Evolutionary conservation across 2,888 invertebrate genomes (phyloP), one percentile per base, ranked within the genome.

Genomic region (Schizaphis graminum): DNA sequence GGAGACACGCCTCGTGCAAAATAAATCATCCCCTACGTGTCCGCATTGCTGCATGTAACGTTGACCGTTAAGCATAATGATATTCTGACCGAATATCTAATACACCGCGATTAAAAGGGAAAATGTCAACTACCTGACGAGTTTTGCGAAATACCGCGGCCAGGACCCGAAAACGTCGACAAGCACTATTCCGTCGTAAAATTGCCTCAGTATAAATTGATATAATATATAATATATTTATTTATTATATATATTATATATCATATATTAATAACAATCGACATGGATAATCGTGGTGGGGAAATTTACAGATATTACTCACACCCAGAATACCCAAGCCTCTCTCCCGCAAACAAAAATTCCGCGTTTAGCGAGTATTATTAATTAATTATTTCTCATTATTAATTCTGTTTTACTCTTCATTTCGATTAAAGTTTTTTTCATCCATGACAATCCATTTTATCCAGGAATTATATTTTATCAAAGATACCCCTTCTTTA

Each of bases 71-170:
- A 57, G 41, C 56, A 77, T 77, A 77, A 77, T 77, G 35, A 41
- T 56, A 56, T 41, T 89, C 26, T 56, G 41, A 89, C 89, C n/a
- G 35, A 35, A 41, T 41, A 41, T 56, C 41, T 56, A 56, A 89
- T 41, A 56, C 41, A 56, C 89, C 26, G 26, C 41, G 56, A 89
- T 89, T 56, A 89, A 89, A 89, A 28, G 89, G 56, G 41, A 89
- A 89, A 56, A 56, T 56, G 56, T 56, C 56, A 21, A 56, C 88
- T 53, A 88, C 53, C 53, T 88, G 21, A 49, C 56, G 56, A 56
- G 53, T 56, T 24, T 41, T 28, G 41, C 26, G 4, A 56, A 56
- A 41, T 24, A 41, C 26, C n/a, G 21, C 5, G 11, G 41, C 56
- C 7, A 3, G 26, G 41, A 41, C 56, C 56, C 89, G 13, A 89